These are phyloP conservation scores for Rhegmatorhina hoffmannsi DNA, from an alignment of 2,113 vertebrate species.

Conservation along the genomic window DNA sequence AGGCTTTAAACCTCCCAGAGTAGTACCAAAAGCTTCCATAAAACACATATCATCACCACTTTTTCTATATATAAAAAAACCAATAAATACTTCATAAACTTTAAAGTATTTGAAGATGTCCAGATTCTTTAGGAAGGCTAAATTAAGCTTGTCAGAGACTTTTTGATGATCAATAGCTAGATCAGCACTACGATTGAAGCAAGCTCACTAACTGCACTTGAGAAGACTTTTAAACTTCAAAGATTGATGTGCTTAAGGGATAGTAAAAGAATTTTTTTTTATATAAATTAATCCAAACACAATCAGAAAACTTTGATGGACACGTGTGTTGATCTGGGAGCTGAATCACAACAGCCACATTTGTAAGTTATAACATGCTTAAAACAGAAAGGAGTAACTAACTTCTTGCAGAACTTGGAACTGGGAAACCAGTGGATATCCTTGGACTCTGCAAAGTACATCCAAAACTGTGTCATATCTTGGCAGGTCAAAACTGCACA, in stretches of 20 bases:
- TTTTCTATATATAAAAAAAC: neutral
- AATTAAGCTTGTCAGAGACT: slow-evolving; percentile 38
- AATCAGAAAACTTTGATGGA: slow-evolving; percentile 12
- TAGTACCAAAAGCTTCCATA: neutral
- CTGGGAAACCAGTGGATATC: neutral
- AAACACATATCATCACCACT: neutral
- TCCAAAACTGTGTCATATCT: neutral
- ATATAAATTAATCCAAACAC: neutral
- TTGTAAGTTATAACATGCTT: neutral
- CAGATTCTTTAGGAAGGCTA: neutral
- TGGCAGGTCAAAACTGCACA: neutral
- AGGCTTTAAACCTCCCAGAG: neutral
- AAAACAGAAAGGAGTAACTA: neutral
- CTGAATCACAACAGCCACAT: neutral
- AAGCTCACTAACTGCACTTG: neutral
- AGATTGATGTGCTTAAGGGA: slow-evolving; percentile 6
- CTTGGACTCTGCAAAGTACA: neutral
- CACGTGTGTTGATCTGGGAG: neutral
- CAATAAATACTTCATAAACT: neutral
- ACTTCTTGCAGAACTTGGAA: neutral
- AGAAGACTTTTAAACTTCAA: slow-evolving; percentile 57
- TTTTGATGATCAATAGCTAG: slow-evolving; percentile 38
- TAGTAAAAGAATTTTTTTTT: slow-evolving; percentile 6
- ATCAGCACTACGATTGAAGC: neutral
- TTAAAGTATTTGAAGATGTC: neutral